Percentiles rank a stretch among this genome's conserved stretches.
Evolutionary conservation across 2,797 vertebrate genomes (phyloP).

Genomic region (Eleutherodactylus coqui): DNA sequence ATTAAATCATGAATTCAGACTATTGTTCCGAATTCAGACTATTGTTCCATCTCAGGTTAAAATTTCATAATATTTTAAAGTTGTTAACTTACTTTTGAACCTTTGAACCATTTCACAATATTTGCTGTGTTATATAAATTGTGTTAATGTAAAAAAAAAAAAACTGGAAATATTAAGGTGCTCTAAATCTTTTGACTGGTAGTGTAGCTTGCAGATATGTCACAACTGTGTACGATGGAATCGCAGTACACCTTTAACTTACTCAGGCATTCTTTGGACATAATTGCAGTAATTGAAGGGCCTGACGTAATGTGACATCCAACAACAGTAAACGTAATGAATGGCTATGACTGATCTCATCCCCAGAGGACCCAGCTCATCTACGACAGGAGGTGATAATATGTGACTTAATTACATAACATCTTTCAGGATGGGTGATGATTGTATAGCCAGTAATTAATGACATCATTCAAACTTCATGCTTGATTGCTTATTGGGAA

Average conservation of each 20-base stretch:
- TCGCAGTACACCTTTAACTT: not conserved
- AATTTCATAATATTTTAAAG: no score
- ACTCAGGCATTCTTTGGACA: not conserved
- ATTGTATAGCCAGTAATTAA: slow-evolving; percentile 14
- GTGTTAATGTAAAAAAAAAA: no score
- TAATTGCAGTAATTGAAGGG: not conserved
- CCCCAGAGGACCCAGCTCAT: not conserved
- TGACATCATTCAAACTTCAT: slow-evolving; percentile 6
- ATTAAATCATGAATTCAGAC: no score
- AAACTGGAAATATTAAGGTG: no score
- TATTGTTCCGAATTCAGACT: no score
- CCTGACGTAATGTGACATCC: not conserved
- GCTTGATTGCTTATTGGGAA: not conserved
- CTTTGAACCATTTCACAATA: no score
- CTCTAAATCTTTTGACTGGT: no score
- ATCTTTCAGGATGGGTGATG: slow-evolving; percentile 8
- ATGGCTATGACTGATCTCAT: not conserved
- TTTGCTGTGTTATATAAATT: no score
- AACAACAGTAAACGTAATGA: not conserved
- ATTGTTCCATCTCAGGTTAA: no score
- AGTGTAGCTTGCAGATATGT: not conserved
- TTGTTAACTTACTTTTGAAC: no score
- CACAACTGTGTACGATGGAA: not conserved
- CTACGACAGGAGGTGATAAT: not conserved
- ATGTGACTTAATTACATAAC: slow-evolving; percentile 15